Base-by-base conservation (phyloP, 2,113 vertebrate genomes). In the Pyrgilauda ruficollis region DNA sequence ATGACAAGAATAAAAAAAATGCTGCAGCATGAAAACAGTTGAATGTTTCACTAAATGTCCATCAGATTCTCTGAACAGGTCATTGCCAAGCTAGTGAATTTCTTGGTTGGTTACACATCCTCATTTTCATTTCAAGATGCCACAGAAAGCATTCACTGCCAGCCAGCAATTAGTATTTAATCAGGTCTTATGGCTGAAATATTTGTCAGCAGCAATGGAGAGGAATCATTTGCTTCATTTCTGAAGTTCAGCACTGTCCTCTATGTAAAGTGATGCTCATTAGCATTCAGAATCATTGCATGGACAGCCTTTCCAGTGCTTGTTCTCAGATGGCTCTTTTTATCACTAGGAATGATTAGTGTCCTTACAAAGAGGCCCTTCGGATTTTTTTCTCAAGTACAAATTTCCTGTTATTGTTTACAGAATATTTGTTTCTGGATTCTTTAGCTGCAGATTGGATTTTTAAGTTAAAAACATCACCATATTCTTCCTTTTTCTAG, bases 41-140 rank as follows among this genome's bases (percentile, higher is more conserved):
- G 91, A 94, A 91, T 84, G 21, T 63, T 84, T 79, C 49, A 41
- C 23, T 46, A 50, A 75, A 35, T 50, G 50, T 87, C 78, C 63
- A 70, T 92, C 44, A 73, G 58, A 53, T 79, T 89, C 43, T 94
- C 69, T 78, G 37, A 91, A 77, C 41, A 96, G 86, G 82, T 77
- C 73, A 64, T 73, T 94, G 50, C 67, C 66, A 82, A 83, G 69
- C 67, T 89, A 84, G 41, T 80, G 59, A 84, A 93, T 92, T 97
- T 96, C 89, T 84, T 97, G 82, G 66, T 87, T 97, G 95, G 84
- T 82, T 96, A 94, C 91, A 77, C 90, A 92, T 77, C 80, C 89
- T 96, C 84, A 95, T 96, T 95, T 97, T 96, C 90, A 90, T 97
- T 97, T 97, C 80, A 95, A 90, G 84, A 87, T 96, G 84, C 68